These are phyloP conservation scores for Apotomis capreana DNA, from an alignment of 2,888 invertebrate genomes.

Conservation along the genomic window DNA sequence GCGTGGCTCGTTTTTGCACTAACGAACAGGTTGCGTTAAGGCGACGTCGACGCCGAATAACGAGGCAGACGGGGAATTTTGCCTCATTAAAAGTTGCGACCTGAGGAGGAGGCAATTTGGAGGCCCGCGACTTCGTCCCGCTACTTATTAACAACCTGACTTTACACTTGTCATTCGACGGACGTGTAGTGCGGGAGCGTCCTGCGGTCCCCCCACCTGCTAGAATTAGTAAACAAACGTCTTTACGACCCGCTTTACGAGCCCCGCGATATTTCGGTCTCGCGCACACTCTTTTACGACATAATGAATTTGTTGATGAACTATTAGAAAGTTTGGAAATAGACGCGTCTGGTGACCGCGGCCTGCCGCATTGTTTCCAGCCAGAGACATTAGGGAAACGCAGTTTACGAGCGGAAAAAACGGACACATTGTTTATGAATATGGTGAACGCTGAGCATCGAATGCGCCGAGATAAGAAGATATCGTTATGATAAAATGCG, in stretches of 20 bases:
- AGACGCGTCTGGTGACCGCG: constrained; percentile 75
- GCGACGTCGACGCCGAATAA: constrained; percentile 71
- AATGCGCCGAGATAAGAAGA: constrained; percentile 4
- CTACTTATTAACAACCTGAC: constrained; percentile 74
- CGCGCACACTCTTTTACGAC: constrained; percentile 81
- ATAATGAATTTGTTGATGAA: constrained; percentile 84
- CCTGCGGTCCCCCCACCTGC: constrained; percentile 75
- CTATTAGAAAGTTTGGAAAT: constrained; percentile 83
- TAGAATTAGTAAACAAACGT: constrained; percentile 84
- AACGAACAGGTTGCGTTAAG: constrained; percentile 83
- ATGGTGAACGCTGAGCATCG: not conserved
- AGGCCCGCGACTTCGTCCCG: constrained; percentile 68
- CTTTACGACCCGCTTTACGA: constrained; percentile 83
- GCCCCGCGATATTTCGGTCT: constrained; percentile 82
- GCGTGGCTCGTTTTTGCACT: constrained; percentile 81
- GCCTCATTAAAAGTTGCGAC: constrained; percentile 84
- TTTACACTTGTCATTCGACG: constrained; percentile 53
- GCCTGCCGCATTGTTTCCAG: constrained; percentile 33
- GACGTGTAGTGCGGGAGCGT: constrained; percentile 60
- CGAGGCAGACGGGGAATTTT: constrained; percentile 77
- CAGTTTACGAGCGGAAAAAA: constrained; percentile 13
- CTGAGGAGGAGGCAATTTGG: constrained; percentile 80
- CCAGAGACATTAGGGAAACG: constrained; percentile 14
- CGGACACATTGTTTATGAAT: constrained; percentile 16
- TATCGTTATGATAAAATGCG: constrained; percentile 1